Percentiles rank a stretch among this genome's conserved stretches.
phyloP scores from a whole-genome alignment of 2,888 invertebrate species.

The Chrysotoxum bicinctum region DNA sequence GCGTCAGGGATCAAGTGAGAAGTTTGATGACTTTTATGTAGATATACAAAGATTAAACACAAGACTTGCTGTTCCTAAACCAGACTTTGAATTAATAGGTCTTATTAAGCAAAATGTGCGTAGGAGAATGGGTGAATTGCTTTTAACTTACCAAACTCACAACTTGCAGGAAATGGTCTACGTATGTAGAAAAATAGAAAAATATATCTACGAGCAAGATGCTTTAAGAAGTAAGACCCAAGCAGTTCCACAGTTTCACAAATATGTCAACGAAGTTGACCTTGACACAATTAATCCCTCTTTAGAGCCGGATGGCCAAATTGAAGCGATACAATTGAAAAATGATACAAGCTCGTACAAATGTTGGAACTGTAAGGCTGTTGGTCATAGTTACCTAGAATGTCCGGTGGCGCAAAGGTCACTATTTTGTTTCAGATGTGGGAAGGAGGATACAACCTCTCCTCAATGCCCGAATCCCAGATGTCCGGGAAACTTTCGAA shows the following conservation, averaged over 20 bases:
- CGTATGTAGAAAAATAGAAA: not conserved
- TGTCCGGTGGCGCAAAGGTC: not conserved
- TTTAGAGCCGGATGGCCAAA: not conserved
- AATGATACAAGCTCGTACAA: not conserved
- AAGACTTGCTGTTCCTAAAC: not conserved
- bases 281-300: not conserved
- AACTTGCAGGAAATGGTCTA: not conserved
- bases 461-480: too few species aligned
- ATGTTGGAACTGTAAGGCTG: not conserved
- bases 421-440: too few species aligned
- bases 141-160: not conserved
- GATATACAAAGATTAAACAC: not conserved
- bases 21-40: slow-evolving; percentile 6
- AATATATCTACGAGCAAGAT: not conserved
- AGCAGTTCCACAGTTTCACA: not conserved
- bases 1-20: not conserved
- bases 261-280: not conserved
- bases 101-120: not conserved
- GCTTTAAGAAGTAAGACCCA: not conserved
- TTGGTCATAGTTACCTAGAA: not conserved
- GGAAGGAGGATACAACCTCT: too few species aligned
- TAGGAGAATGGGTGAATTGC: not conserved
- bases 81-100: not conserved
- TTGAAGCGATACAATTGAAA: not conserved
- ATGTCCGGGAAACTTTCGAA: too few species aligned